Percentiles rank a stretch among this genome's conserved stretches.
Evolutionary conservation across 2,113 vertebrate species (phyloP).

Genomic region (Odocoileus virginianus): DNA sequence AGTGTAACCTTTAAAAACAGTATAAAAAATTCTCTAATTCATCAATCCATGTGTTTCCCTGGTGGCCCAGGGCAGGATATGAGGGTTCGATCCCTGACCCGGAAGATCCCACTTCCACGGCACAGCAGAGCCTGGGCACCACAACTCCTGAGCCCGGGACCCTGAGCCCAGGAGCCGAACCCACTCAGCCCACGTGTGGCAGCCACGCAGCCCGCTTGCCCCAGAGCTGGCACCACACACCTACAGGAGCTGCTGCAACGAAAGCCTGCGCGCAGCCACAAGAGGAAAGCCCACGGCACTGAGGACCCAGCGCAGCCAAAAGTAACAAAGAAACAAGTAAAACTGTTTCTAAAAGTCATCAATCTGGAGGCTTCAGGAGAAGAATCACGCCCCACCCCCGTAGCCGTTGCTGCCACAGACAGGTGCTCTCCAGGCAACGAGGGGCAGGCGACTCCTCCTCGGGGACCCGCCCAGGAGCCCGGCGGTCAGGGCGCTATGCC

Average conservation of each 20-base stretch:
- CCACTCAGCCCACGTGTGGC: neutral
- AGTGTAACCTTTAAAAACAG: neutral
- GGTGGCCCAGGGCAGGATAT: neutral
- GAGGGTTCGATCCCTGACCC: neutral
- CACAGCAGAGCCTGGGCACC: neutral
- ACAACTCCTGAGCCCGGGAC: neutral
- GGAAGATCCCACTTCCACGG: neutral
- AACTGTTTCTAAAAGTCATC: neutral
- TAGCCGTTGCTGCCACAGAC: fast-evolving
- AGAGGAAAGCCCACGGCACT: neutral
- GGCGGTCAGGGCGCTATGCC: neutral
- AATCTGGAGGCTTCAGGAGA: fast-evolving
- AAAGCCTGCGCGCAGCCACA: fast-evolving
- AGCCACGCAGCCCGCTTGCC: neutral
- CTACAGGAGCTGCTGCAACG: fast-evolving
- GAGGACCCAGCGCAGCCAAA: fast-evolving
- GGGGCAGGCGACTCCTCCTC: neutral
- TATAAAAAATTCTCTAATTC: neutral
- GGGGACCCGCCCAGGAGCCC: fast-evolving
- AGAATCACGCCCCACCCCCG: no score
- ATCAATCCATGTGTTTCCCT: neutral
- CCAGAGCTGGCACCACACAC: neutral
- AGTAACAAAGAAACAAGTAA: fast-evolving
- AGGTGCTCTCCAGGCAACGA: neutral
- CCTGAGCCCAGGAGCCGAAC: neutral